A percentile compares a stretch with the other conserved stretches of the same genome.
Evolutionary conservation across 2,113 vertebrate species (phyloP).

Genomic region (human): DNA sequence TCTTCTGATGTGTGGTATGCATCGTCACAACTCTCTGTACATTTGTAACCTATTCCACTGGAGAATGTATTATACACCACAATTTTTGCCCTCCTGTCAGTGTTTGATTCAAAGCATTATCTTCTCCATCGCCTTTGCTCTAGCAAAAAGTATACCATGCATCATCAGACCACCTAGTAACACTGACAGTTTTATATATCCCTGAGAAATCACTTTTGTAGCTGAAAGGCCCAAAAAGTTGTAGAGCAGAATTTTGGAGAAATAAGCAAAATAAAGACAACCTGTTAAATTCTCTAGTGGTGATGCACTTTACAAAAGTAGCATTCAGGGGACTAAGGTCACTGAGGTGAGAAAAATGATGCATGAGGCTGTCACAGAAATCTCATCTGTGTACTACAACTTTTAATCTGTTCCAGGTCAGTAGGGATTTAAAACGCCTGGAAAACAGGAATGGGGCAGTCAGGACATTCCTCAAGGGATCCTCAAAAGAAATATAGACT

Average conservation of each 20-base stretch:
- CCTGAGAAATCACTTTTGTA: conserved; percentile 71
- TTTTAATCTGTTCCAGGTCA: conserved; percentile 61
- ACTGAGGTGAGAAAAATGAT: conserved; percentile 66
- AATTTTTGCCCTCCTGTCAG: conserved; percentile 52
- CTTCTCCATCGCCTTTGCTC: conserved; percentile 34
- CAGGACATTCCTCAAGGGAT: conserved; percentile 34
- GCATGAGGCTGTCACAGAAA: conserved; percentile 57
- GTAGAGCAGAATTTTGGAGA: conserved; percentile 65
- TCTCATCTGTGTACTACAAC: conserved; percentile 56
- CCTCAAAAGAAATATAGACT: conserved; percentile 10
- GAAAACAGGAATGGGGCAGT: background rate
- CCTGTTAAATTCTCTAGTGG: conserved; percentile 64
- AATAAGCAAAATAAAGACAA: conserved; percentile 76
- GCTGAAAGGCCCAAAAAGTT: conserved; percentile 73
- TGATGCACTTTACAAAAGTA: conserved; percentile 48
- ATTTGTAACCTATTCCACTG: background rate
- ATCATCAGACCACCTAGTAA: conserved; percentile 49
- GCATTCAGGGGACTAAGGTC: conserved; percentile 57
- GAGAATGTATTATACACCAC: background rate
- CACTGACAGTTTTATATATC: conserved; percentile 75
- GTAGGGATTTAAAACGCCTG: conserved; percentile 37
- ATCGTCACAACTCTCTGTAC: background rate
- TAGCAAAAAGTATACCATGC: conserved; percentile 44
- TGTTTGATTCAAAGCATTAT: conserved; percentile 62
- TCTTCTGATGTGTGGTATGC: background rate